Base-by-base conservation (phyloP, 2,888 invertebrate species). In the Sclerodermus sp. region DNA sequence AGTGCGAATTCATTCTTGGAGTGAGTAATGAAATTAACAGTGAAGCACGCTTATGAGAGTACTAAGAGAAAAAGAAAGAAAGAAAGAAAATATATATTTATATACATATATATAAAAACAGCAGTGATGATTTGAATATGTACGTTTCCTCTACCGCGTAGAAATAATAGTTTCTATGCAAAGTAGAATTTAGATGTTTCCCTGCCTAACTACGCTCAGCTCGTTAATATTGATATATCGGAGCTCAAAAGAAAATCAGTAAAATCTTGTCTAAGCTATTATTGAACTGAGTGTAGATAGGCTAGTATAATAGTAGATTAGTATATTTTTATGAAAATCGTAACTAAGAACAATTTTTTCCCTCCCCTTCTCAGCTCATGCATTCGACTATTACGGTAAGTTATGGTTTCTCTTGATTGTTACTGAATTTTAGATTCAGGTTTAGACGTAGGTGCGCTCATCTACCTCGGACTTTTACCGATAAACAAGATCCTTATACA, bases 311-410 rank as follows among this genome's bases (percentile, higher is more conserved):
- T 38, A n/a, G 29, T 66, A 60, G 55, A 49, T 55, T 63, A 66
- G 58, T 58, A 57, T 59, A 57, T 67, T 59, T 57, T 62, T 62
- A 67, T 57, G 54, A 60, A 13, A 60, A 70, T 68, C 70, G 67
- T 74, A 74, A 76, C 71, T 71, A 74, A 73, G 68, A 74, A 66
- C 70, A 73, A 73, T 77, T 77, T 77, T 73, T 72, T 75, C 71
- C 72, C 70, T 76, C 70, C 73, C 70, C 70, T 75, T 72, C 76
- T 76, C 76, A 93, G 95, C 94, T 84, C 94, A 93, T 88, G 92
- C 94, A 81, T 92, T 95, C 86, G 96, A 95, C 85, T 96, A 96
- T 85, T 96, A 96, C 93, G 96, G 96, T 96, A 93, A 95, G 96
- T 94, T 86, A 85, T 85, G 85, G 83, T 87, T 86, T 84, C 85